Evolutionary conservation across 2,113 vertebrate genomes (phyloP).

Genomic region (Protobothrops mucrosquamatus): DNA sequence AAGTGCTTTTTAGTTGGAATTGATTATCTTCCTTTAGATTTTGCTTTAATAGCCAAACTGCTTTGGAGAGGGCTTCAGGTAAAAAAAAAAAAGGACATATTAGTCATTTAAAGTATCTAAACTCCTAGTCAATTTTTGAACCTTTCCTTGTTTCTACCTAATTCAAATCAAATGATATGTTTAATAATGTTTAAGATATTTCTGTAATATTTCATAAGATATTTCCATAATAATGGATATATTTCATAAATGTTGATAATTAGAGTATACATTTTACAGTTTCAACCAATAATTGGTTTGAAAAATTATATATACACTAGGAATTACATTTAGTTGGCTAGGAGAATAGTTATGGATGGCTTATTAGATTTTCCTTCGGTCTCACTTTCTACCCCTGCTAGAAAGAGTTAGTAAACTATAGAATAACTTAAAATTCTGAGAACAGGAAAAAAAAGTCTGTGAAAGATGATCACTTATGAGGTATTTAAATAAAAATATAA

Average conservation of each 20-base stretch:
- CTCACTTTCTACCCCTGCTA: background rate
- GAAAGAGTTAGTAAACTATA: background rate
- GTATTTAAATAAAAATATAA: background rate
- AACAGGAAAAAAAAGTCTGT: background rate
- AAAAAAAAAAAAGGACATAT: constrained; percentile 64
- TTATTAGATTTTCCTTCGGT: background rate
- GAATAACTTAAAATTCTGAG: background rate
- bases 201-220: constrained; percentile 11
- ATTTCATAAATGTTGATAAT: constrained; percentile 37
- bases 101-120: constrained; percentile 60
- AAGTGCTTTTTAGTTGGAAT: constrained; percentile 79
- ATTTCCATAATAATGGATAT: background rate
- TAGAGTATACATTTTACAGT: background rate
- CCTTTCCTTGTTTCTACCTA: constrained; percentile 62
- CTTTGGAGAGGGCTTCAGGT: constrained; percentile 72
- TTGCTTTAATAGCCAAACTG: constrained; percentile 74
- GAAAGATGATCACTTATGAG: background rate
- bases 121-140: constrained; percentile 70
- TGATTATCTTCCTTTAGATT: constrained; percentile 76
- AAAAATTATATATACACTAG: background rate
- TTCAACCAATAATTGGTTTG: background rate
- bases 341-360: background rate
- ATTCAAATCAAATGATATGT: constrained; percentile 65
- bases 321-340: background rate
- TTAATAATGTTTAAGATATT: constrained; percentile 56